phyloP scores from a whole-genome alignment of 2,888 invertebrate genomes.

The Oscheius sp. region DNA sequence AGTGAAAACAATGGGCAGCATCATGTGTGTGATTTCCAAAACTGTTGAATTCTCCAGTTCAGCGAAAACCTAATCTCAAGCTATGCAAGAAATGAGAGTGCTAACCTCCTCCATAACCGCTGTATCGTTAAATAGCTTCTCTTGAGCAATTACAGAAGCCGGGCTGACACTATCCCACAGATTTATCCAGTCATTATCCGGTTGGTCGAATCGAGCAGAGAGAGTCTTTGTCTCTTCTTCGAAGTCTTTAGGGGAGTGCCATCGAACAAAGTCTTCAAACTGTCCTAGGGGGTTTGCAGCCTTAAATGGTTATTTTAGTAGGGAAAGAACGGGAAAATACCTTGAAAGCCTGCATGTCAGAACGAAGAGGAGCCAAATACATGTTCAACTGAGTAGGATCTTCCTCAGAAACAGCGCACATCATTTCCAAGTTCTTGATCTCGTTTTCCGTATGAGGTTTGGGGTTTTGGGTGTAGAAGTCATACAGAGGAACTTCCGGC shows the following conservation, averaged over 20 bases:
- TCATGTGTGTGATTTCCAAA: neutral
- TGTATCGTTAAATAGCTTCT: constrained; percentile 93
- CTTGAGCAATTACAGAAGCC: constrained; percentile 88
- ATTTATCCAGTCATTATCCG: constrained; percentile 91
- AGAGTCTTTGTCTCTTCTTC: constrained; percentile 77
- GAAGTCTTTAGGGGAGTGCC: constrained; percentile 98
- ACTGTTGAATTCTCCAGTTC: constrained; percentile 18
- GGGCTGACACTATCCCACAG: constrained; percentile 90
- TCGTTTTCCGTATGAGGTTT: constrained; percentile 97
- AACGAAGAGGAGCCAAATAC: constrained; percentile 84
- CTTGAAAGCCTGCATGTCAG: constrained; percentile 99
- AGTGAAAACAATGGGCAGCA: constrained; percentile 10
- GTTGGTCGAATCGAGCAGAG: constrained; percentile 80
- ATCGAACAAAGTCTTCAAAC: constrained; percentile 94
- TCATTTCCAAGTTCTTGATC: constrained; percentile 88
- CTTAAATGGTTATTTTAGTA: constrained; percentile 71
- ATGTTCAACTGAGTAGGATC: constrained; percentile 78
- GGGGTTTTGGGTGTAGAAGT: constrained; percentile 79
- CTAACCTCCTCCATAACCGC: constrained; percentile 90
- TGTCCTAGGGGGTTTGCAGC: constrained; percentile 92
- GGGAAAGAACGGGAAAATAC: constrained; percentile 73
- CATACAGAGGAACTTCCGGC: constrained; percentile 26
- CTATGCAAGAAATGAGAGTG: neutral
- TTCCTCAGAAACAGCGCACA: constrained; percentile 88
- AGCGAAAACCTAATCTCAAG: constrained; percentile 3